Evolutionary conservation across 1,140 invertebrate species (phyloP), one percentile per base, ranked within the genome.

Genomic region (Macrotrachela quadricornifera): DNA sequence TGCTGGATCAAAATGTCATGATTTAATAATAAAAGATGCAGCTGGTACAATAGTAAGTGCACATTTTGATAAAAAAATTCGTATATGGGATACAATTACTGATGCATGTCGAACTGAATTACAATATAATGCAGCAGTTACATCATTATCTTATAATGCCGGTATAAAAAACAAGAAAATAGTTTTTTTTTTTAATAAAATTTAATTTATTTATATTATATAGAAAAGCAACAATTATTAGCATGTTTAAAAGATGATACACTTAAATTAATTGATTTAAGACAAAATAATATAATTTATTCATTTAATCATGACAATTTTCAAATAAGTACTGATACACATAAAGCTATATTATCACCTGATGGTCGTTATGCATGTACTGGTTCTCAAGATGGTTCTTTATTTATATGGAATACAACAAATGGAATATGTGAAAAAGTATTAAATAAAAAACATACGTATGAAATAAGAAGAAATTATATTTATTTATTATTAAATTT

Each of bases 61-160:
- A 14, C 91, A 97, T 73, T 94, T 86, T 70, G 91, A 97, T 72
- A 94, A 92, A 69, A 80, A 78, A 59, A 84, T 96, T 61, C 75
- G 90, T 41, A 94, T 95, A 69, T 96, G 90, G 88, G 91, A 97
- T 63, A 80, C 80, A 56, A 76, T 88, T 60, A 45, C 39, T 41
- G 56, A 60, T 42, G 50, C 61, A 14, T 80, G 79, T 56, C 63
- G 62, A 37, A 73, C 85, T 64, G 81, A 90, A 67, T 81, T 95
- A 55, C 63, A 81, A 43, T 73, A 95, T 16, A 80, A 85, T 64
- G 88, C 85, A 43, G 87, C 86, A 76, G 80, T 96, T 44, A 95
- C 91, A 9, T 95, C 90, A 10, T 97, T 52, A 85, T 88, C 72
- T 71, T 96, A 50, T 86, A 85, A 49, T 78, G 80, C 73, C 85